Base-by-base conservation (phyloP, 2,888 invertebrate genomes). In the Calameuta pallipes region DNA sequence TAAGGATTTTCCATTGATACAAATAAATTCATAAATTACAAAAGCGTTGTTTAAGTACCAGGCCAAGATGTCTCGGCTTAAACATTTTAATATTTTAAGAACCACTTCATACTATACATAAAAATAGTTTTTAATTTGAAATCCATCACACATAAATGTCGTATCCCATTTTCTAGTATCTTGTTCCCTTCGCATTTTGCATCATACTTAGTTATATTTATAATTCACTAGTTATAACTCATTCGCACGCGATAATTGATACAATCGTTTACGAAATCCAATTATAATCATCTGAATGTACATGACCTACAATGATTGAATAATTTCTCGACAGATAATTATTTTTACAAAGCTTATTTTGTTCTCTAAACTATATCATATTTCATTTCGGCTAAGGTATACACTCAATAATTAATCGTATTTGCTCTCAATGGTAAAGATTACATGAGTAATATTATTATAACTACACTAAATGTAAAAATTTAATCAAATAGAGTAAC, bases 121-220 rank as follows among this genome's bases (percentile, higher is more conserved):
- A 87, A 88, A 88, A 87, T 87, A 87, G 83, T 84, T 83, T 84
- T 84, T 80, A 81, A 86, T 85, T 78, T 85, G 82, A 83, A 71
- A 78, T 83, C 80, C 80, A 82, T 84, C 82, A 82, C 83, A 80
- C 78, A 75, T 78, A 74, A 78, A 81, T 75, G 77, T 79, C 80
- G 69, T 56, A 56, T 56, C 56, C 56, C 56, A 9, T 82, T 80
- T 82, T 80, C 80, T 80, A 78, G 78, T 83, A 82, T 81, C 82
- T 88, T 87, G 86, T 85, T 87, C 85, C 87, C 86, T 80, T 84
- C 81, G 81, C 82, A 77, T 82, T 83, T 83, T 78, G 80, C 82
- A 80, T 82, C 81, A 78, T 78, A 76, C 80, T 78, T 81, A 75
- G 80, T 77, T 82, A 71, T 81, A 84, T 83, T 84, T 86, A 83